These are phyloP conservation scores for Gnathonemus longibarbis DNA, from an alignment of 2,113 vertebrate genomes.

Conservation along the genomic window DNA sequence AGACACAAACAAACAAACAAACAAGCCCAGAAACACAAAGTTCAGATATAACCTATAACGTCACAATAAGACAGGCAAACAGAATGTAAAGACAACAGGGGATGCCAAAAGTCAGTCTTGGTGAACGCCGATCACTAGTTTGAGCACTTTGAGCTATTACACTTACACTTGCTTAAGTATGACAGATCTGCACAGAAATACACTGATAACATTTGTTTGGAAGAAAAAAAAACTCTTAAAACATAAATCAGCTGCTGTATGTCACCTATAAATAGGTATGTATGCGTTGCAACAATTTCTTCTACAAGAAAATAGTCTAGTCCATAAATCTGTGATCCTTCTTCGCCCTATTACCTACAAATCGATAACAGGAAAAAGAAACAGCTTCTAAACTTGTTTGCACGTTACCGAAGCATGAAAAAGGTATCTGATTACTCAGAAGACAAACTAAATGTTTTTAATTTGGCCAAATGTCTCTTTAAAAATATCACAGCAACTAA, in stretches of 20 bases:
- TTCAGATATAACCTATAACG: not conserved
- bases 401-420: not conserved
- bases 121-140: not conserved
- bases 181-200: not conserved
- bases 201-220: not conserved
- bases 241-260: not conserved
- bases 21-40: not conserved
- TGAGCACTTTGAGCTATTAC: not conserved
- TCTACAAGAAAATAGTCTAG: not conserved
- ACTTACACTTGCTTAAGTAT: not conserved
- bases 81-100: not conserved
- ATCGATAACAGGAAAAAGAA: not conserved
- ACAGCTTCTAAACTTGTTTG: not conserved
- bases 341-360: not conserved
- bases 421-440: not conserved
- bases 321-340: not conserved
- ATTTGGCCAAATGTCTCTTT: conserved; percentile 4
- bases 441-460: not conserved
- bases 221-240: not conserved
- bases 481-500: not conserved
- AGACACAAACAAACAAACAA: not conserved
- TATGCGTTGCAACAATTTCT: not conserved
- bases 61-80: not conserved
- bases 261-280: not conserved
- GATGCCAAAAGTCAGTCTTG: not conserved